A percentile compares a stretch with the other conserved stretches of the same genome.
These are phyloP conservation scores for Pseudobourletiella spinata DNA, from an alignment of 1,140 invertebrate genomes.

Conservation along the genomic window DNA sequence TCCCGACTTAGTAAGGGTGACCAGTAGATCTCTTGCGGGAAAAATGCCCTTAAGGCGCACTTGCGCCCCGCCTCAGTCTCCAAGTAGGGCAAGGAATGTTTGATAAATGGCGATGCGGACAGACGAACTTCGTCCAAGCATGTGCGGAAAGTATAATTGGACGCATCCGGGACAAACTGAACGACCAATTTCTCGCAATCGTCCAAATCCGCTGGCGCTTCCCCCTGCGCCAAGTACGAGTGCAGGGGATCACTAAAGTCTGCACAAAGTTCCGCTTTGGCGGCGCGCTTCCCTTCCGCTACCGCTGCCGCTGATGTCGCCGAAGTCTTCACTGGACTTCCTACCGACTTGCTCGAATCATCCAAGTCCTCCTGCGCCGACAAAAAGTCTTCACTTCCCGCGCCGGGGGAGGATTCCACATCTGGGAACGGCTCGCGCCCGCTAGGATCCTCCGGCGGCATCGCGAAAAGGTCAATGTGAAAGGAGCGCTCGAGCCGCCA, in stretches of 20 bases:
- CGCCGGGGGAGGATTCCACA: not conserved
- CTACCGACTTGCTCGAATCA: not conserved
- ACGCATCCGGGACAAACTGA: constrained; percentile 15
- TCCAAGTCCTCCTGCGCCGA: constrained; percentile 11
- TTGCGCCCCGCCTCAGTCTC: constrained; percentile 72
- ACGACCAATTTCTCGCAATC: constrained; percentile 9
- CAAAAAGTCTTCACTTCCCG: constrained; percentile 21
- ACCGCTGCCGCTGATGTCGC: not conserved
- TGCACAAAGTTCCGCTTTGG: constrained; percentile 35
- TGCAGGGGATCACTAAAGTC: constrained; percentile 72
- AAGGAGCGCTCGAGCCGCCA: constrained; percentile 85
- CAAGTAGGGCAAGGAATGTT: constrained; percentile 75
- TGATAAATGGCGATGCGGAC: constrained; percentile 76
- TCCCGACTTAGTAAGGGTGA: constrained; percentile 46
- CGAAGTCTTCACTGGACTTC: not conserved
- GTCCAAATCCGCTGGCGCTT: constrained; percentile 32
- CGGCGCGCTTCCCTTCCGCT: constrained; percentile 44
- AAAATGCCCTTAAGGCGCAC: constrained; percentile 63
- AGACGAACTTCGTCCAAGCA: constrained; percentile 63
- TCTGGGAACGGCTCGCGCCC: not conserved
- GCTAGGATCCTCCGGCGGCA: constrained; percentile 43
- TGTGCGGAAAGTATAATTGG: constrained; percentile 51
- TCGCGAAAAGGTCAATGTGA: constrained; percentile 70
- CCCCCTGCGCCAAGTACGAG: constrained; percentile 51
- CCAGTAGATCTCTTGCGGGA: constrained; percentile 69